Evolutionary conservation across 2,888 invertebrate genomes (phyloP), one percentile per base, ranked within the genome.

Genomic region (Cerastoderma edule): DNA sequence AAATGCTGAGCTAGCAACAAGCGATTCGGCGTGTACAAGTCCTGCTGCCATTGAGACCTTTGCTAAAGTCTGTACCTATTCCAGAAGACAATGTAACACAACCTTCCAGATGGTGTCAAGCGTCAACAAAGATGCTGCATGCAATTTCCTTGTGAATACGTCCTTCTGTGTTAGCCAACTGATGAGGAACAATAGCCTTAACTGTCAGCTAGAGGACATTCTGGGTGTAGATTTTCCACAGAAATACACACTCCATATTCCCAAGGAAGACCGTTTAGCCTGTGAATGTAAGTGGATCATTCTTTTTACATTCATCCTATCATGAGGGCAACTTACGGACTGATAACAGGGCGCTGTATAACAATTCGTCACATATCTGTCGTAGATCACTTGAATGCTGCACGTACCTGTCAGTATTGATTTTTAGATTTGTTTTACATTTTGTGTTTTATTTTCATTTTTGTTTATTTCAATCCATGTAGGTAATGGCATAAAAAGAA

Each of bases 251-350:
- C 8, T 53, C 6, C n/a, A 53, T 53, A 13, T 53, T 3, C 53
- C 53, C 10, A 24, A 53, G n/a, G n/a, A n/a, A n/a, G n/a, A n/a
- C 53, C 24, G 53, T 27, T 3, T 5, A 2, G n/a, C n/a, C 2
- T 53, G 53, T 24, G 27, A 53, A 53, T 22, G 53, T 53, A 53
- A 39, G n/a, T n/a, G n/a, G n/a, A n/a, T n/a, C n/a, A n/a, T n/a
- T n/a, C n/a, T n/a, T n/a, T n/a, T n/a, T n/a, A n/a, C n/a, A n/a
- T n/a, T n/a, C n/a, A n/a, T n/a, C n/a, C n/a, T n/a, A n/a, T n/a
- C n/a, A n/a, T n/a, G n/a, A n/a, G n/a, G n/a, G n/a, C n/a, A n/a
- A n/a, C n/a, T n/a, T n/a, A n/a, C n/a, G n/a, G n/a, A n/a, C n/a
- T n/a, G n/a, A n/a, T n/a, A n/a, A n/a, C n/a, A n/a, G n/a, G n/a